Base-by-base conservation (phyloP, 2,113 vertebrate species). In the Myotis davidii region DNA sequence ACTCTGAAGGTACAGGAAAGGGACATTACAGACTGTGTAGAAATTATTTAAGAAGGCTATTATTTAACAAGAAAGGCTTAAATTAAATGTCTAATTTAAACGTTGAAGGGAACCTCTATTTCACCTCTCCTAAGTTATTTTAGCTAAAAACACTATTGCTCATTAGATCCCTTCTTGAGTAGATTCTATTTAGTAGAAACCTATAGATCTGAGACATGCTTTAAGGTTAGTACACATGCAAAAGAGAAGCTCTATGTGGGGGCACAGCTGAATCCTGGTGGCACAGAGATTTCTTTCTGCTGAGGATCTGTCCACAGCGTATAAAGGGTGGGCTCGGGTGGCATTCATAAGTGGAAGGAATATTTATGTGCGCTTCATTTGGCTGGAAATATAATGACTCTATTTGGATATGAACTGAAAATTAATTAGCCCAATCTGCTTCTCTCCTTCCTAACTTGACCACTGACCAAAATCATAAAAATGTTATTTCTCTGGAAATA, bases 51-150 rank as follows among this genome's bases (percentile, higher is more conserved):
- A 32, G 79, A 59, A 81, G 59, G 7, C 52, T 45, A 73, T 61
- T 45, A 85, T 52, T 84, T 65, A 74, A 61, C 14, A 93, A 83
- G 52, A 88, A 81, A 88, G 50, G 2, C 3, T 77, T 85, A 88
- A 61, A 90, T 61, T 37, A 93, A 78, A 73, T 56, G 39, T 45
- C 37, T 65, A 85, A 61, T 90, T 93, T 74, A 93, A 88, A 88
- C 59, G 54, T 88, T 70, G 21, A 88, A 88, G 65, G 45, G 16
- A 2, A 10, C 7, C 2, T 81, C 20, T 88, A 27, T 52, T 81
- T 93, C 54, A 74, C 32, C 50, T 76, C 20, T 81, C 39, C 56
- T 54, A 65, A 29, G 29, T 48, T 64, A 65, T 42, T 76, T 96
- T 77, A 5, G 16, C 27, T 85, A 32, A 72, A 69, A 91, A 37